phyloP scores from a whole-genome alignment of 2,113 vertebrate genomes.

The Pseudonaja textilis region DNA sequence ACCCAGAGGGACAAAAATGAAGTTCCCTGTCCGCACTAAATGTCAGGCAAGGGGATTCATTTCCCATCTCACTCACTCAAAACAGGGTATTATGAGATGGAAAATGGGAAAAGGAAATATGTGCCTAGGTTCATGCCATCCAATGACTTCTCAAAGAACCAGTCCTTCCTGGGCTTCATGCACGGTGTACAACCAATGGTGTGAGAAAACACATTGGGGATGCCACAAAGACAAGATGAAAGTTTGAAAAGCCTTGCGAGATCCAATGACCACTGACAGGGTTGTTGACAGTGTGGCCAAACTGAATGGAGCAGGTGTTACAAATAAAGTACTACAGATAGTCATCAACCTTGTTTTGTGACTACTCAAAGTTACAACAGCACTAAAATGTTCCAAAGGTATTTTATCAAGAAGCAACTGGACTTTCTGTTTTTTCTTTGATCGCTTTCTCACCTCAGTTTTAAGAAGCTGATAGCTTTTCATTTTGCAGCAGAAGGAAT shows the following conservation, averaged over 20 bases:
- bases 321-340: not conserved
- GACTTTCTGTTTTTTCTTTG: too few species aligned
- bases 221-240: not conserved
- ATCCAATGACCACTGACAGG: not conserved
- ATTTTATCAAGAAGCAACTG: too few species aligned
- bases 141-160: not conserved
- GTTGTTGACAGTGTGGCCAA: not conserved
- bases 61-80: not conserved
- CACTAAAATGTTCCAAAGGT: too few species aligned
- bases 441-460: not conserved
- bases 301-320: not conserved
- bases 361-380: not conserved
- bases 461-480: not conserved
- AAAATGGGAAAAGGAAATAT: not conserved
- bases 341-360: not conserved
- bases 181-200: not conserved
- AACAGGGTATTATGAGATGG: not conserved
- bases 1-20: not conserved
- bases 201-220: not conserved
- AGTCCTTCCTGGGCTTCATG: accelerated
- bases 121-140: not conserved
- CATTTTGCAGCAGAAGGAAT: not conserved
- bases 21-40: not conserved
- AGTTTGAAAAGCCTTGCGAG: not conserved
- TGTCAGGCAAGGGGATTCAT: too few species aligned